These are phyloP conservation scores for Drosophila cracens DNA, from an alignment of 2,888 invertebrate genomes.

Conservation along the genomic window DNA sequence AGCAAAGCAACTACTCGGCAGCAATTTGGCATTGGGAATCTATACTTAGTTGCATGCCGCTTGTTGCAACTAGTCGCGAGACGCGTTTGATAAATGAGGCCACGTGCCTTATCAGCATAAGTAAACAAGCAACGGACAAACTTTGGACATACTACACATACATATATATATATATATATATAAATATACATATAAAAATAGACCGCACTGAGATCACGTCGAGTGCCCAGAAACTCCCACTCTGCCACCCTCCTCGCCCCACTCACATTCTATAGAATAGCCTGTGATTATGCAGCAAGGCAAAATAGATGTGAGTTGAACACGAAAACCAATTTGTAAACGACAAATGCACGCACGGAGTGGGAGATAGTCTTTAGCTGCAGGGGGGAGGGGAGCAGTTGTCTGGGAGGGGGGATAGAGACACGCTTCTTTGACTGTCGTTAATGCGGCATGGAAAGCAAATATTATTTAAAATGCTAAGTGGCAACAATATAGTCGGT, in stretches of 20 bases:
- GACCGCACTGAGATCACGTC: slow-evolving; percentile 58
- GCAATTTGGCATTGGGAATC: slow-evolving; percentile 55
- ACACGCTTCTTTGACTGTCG: slow-evolving; percentile 68
- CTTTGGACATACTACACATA: slow-evolving; percentile 31
- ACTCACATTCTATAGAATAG: not conserved
- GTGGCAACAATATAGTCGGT: slow-evolving; percentile 2
- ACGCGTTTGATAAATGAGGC: slow-evolving; percentile 82
- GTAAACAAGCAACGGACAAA: slow-evolving; percentile 65
- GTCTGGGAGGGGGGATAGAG: slow-evolving; percentile 7
- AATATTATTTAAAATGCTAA: slow-evolving; percentile 63
- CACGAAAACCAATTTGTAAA: slow-evolving; percentile 80
- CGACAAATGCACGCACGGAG: slow-evolving; percentile 63
- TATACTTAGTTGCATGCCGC: slow-evolving; percentile 69
- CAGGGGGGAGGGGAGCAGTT: not conserved
- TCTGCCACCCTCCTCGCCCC: slow-evolving; percentile 1
- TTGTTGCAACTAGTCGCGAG: slow-evolving; percentile 66
- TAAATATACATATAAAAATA: slow-evolving; percentile 43
- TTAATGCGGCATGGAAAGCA: slow-evolving; percentile 64
- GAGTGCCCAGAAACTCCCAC: slow-evolving; percentile 41
- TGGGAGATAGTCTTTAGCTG: not conserved
- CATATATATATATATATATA: not conserved
- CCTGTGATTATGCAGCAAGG: slow-evolving; percentile 73
- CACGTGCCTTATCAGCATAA: slow-evolving; percentile 83
- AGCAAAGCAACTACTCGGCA: slow-evolving; percentile 28
- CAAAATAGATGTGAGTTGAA: slow-evolving; percentile 71